Evolutionary conservation across 92 coral and sea anemone species (phyloP).

Genomic region (Actinostola sp.): DNA sequence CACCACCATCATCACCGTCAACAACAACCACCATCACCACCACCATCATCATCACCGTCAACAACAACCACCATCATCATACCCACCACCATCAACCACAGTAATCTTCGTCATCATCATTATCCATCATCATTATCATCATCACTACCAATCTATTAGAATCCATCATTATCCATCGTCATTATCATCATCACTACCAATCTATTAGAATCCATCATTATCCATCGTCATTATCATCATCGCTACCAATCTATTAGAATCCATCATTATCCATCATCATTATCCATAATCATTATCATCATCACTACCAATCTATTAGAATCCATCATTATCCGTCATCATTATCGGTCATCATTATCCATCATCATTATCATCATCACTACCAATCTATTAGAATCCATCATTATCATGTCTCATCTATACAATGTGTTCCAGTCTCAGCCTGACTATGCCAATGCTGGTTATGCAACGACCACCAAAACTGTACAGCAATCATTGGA

Average conservation of each 20-base stretch:
- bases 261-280: too few relatives aligned
- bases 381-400: not conserved
- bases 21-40: too few relatives aligned
- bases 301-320: too few relatives aligned
- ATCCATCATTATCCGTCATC: too few relatives aligned
- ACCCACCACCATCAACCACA: too few relatives aligned
- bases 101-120: not conserved
- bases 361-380: not conserved
- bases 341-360: not conserved
- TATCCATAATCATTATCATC: too few relatives aligned
- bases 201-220: not conserved
- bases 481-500: slow-evolving; percentile 49
- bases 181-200: not conserved
- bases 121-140: not conserved
- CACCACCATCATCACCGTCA: not conserved
- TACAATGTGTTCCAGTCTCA: slow-evolving; percentile 18
- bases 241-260: too few relatives aligned
- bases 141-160: not conserved
- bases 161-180: not conserved
- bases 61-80: too few relatives aligned
- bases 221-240: too few relatives aligned
- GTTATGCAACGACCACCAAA: slow-evolving; percentile 37
- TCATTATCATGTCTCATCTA: not conserved
- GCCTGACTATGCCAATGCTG: slow-evolving; percentile 52
- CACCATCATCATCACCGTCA: too few relatives aligned